Base-by-base conservation (phyloP, 2,888 invertebrate species). In the Digitonthophagus gazella region DNA sequence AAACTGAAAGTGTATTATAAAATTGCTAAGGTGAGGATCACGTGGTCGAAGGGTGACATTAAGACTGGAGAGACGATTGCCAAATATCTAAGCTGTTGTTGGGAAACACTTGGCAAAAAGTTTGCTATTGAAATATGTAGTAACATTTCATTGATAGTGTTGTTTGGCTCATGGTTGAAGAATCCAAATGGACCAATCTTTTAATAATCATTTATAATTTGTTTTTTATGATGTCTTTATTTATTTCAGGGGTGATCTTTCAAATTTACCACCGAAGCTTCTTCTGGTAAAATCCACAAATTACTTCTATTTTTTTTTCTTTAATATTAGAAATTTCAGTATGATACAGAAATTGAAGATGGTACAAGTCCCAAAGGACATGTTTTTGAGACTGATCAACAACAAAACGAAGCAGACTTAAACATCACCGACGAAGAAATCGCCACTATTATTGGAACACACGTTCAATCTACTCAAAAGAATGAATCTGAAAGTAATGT, bases 181-280 rank as follows among this genome's bases (percentile, higher is more conserved):
- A 61, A 61, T 6, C 18, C n/a, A 61, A 61, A 18, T 19, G 18
- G n/a, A 16, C 4, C 6, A 61, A 16, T 57, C 15, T 15, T 57
- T 57, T 61, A 14, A 15, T 18, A 19, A 61, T 16, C 20, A 57
- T 14, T 8, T 8, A 44, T 11, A 44, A 44, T 8, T 44, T 44
- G 3, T 44, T 22, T 22, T 3, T 22, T 22, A 4, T 22, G 6
- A 4, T 22, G 3, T 44, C n/a, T 14, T 11, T 22, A 64, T 66
- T 67, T 63, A 15, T 75, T 77, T 18, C 68, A 77, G 78, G 66
- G 76, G 76, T 56, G 75, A 75, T 58, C 71, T 75, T 67, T 68
- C 73, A 61, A 58, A 70, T 44, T 58, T 69, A 18, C 72, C 71
- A 58, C 63, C 64, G 3, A 58, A 64, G 54, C 58, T 72, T 19